These are phyloP conservation scores for Micropoecilia bifurca DNA, from an alignment of 2,797 vertebrate species.

Conservation along the genomic window DNA sequence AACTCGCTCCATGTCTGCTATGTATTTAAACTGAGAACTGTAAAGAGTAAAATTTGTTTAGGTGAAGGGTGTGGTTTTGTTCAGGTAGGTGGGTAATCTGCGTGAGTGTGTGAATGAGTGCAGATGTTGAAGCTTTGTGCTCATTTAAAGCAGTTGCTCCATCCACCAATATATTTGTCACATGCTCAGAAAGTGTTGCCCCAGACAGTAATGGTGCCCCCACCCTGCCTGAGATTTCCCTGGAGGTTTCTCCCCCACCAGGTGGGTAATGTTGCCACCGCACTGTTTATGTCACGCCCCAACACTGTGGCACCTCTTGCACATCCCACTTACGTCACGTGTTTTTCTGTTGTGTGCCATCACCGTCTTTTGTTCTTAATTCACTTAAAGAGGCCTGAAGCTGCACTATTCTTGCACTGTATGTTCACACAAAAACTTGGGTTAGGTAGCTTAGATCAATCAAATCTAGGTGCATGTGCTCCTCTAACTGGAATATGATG, in stretches of 20 bases:
- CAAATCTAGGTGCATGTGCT: constrained; percentile 39
- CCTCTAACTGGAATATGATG: constrained; percentile 41
- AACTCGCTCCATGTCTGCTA: no score
- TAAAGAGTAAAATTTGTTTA: constrained; percentile 4
- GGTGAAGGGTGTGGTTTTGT: constrained; percentile 24
- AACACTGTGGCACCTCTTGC: constrained; percentile 46
- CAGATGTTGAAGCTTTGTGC: constrained; percentile 73
- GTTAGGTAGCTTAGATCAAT: constrained; percentile 17
- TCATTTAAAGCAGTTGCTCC: constrained; percentile 76
- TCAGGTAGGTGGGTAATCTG: constrained; percentile 36
- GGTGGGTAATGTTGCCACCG: constrained; percentile 76
- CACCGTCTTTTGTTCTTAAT: constrained; percentile 55
- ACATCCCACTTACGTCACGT: constrained; percentile 72
- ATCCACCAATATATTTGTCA: constrained; percentile 82
- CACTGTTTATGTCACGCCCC: background rate
- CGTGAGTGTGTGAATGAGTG: constrained; percentile 29
- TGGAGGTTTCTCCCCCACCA: constrained; percentile 82
- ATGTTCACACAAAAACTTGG: constrained; percentile 12
- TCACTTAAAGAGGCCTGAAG: constrained; percentile 55
- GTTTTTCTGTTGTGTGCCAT: constrained; percentile 68
- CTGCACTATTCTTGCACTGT: constrained; percentile 44
- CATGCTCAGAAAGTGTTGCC: constrained; percentile 83
- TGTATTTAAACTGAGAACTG: constrained; percentile 14
- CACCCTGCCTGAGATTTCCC: constrained; percentile 78
- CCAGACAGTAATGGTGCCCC: constrained; percentile 75